Base-by-base conservation (phyloP, 2,797 vertebrate species). In the Lithobates pipiens region DNA sequence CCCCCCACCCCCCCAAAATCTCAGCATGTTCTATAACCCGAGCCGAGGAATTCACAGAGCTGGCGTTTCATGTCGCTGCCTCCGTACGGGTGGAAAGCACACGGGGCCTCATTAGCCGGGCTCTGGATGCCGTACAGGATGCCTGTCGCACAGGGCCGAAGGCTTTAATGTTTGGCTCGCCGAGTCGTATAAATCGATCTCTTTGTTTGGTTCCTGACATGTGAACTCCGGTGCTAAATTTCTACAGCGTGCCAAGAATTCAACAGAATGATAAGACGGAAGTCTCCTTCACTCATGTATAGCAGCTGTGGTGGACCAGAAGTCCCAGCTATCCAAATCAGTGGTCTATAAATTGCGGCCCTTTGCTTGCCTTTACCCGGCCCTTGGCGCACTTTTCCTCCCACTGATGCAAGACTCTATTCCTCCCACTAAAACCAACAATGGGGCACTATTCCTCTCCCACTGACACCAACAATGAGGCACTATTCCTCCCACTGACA, bases 21-120 rank as follows among this genome's bases (percentile, higher is more conserved):
- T 86, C 85, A 86, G 85, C 72, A 86, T 82, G 85, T 82, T 82
- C 79, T 81, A 25, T 72, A 42, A 72, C 78, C 63, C 80, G 77
- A 54, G 42, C 15, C 54, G 46, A 18, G 54, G 85, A 77, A 82
- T 71, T 79, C 74, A 82, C 34, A 81, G 65, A 18, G 72, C 63
- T 70, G 67, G 78, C 36, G 65, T 85, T 76, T 85, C 72, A 76
- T 80, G 71, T 61, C 76, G 42, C 63, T 71, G 34, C 50, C 44
- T 70, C 78, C 84, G 32, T 25, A 44, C 44, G 71, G 68, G 32
- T 54, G 34, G 16, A 67, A 42, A 79, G 76, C 39, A 72, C 76
- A 67, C 70, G 15, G 71, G 84, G 70, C 54, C 25, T 76, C 74
- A 85, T 85, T 74, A 75, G 42, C 82, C n/a, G 46, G 23, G 61